These are phyloP conservation scores for Grammomys surdaster DNA, from an alignment of 2,113 vertebrate species.

Conservation along the genomic window DNA sequence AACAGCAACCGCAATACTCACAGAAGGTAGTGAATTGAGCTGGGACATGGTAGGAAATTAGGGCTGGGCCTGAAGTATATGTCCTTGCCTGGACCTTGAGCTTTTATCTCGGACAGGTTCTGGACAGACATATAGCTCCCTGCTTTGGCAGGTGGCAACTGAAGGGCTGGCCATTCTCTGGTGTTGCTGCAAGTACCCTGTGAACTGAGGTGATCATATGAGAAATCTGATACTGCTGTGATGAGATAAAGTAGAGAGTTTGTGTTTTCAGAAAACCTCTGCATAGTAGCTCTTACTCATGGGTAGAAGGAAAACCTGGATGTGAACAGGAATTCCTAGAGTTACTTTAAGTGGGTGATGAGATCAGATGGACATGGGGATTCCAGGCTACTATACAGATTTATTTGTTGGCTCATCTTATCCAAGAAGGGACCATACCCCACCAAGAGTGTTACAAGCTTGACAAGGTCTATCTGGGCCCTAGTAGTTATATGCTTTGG, in stretches of 20 bases:
- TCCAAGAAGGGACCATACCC: rapidly evolving
- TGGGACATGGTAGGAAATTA: rapidly evolving
- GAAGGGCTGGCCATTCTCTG: neutral
- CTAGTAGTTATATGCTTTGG: neutral
- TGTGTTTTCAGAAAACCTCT: neutral
- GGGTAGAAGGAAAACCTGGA: neutral
- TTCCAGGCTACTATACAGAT: neutral
- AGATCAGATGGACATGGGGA: neutral
- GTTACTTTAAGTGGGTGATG: rapidly evolving
- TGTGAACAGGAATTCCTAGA: neutral
- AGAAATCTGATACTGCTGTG: neutral
- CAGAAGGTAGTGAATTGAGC: constrained; percentile 91
- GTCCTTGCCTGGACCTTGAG: neutral
- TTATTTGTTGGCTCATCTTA: neutral
- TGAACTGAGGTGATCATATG: neutral
- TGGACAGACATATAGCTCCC: neutral
- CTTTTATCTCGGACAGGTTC: neutral
- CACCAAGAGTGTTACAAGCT: rapidly evolving
- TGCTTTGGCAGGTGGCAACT: neutral
- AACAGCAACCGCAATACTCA: constrained; percentile 99
- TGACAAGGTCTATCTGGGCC: neutral
- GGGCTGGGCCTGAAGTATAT: neutral
- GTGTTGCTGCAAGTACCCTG: neutral
- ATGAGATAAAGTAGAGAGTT: neutral
- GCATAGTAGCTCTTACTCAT: neutral